phyloP scores from a whole-genome alignment of 1,140 invertebrate genomes.

The Hylaeus volcanicus region DNA sequence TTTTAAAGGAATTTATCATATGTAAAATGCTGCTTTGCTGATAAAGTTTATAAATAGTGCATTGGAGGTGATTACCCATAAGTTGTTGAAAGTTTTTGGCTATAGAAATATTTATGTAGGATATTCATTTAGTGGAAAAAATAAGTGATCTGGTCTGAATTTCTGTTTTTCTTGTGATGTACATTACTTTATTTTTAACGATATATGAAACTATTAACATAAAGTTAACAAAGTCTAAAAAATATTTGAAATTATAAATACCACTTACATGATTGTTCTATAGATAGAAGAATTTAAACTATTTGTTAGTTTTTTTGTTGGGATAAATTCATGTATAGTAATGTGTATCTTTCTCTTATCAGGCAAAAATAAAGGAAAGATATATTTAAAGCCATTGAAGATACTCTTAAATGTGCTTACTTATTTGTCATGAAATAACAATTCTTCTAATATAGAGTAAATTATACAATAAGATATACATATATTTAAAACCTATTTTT shows the following conservation, averaged over 20 bases:
- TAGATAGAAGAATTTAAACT: background rate
- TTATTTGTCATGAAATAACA: background rate
- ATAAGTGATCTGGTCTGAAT: background rate
- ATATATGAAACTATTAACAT: background rate
- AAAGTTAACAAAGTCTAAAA: background rate
- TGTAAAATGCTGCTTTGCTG: background rate
- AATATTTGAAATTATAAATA: background rate
- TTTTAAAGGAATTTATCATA: constrained; percentile 19
- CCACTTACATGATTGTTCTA: background rate
- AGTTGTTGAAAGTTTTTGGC: background rate
- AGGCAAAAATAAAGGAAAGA: background rate
- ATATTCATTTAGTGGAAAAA: background rate
- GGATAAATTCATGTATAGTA: background rate
- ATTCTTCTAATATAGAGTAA: background rate
- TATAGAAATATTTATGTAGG: background rate
- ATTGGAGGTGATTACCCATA: background rate
- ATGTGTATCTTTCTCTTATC: background rate
- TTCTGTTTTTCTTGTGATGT: background rate
- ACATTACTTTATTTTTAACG: background rate
- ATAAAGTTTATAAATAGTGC: background rate
- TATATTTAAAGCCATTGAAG: background rate
- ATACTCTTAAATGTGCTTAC: background rate
- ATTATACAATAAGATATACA: background rate
- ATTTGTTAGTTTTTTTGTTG: background rate
- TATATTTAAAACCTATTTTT: background rate